Evolutionary conservation across 2,888 invertebrate genomes (phyloP), one percentile per base, ranked within the genome.

Genomic region (Kuschelorhynchus macadamiae): DNA sequence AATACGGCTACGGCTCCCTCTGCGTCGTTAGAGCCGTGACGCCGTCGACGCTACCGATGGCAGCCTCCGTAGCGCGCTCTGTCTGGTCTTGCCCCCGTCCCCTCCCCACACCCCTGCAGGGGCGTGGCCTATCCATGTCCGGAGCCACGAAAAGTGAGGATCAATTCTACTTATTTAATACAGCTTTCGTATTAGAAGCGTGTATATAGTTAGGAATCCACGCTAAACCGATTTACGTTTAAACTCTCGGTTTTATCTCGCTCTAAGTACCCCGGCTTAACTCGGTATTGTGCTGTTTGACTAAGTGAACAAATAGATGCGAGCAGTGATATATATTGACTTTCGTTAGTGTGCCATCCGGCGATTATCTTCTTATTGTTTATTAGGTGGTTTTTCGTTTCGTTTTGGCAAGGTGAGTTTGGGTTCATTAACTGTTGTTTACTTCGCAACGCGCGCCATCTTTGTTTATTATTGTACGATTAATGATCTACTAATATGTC

Each of bases 111-210:
- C 70, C 72, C 74, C 73, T 72, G 17, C 30, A 50, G 74, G 75
- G 78, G 77, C 76, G 76, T 75, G 81, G 81, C 80, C 66, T 69
- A 47, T 8, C 50, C 53, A 80, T 80, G 82, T 82, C 81, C 81
- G 77, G 78, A 77, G 80, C 83, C 82, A 83, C 83, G 82, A 83
- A 84, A 83, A 83, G 83, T 84, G 83, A 83, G 84, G 83, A 84
- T 84, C 84, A 83, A 84, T 84, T 84, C 84, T 82, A 83, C 84
- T 84, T 84, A 84, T 84, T 84, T 84, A 84, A 84, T 84, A 83
- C 83, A 83, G 83, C 83, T 82, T 83, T 83, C 82, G 83, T 84
- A 84, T 84, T 84, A 84, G 83, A 80, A 81, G 82, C 83, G 84
- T 83, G 84, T 83, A 83, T 84, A 83, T 84, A 83, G 84, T 83